Evolutionary conservation across 2,797 vertebrate genomes (phyloP).

Genomic region (Emydoidea blandingii): DNA sequence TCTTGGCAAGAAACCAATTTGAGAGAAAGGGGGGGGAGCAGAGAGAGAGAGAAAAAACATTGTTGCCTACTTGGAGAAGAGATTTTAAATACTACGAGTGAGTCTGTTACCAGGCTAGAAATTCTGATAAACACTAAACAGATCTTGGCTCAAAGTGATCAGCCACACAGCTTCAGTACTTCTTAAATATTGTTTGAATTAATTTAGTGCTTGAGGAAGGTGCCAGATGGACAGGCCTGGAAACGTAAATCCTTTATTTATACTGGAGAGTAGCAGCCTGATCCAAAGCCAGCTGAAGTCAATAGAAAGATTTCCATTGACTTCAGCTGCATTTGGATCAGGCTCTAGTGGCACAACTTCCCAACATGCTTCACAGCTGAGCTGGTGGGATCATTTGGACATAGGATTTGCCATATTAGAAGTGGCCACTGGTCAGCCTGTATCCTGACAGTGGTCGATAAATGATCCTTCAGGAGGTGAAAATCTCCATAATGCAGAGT

Average conservation of each 20-base stretch:
- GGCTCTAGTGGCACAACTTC: not conserved
- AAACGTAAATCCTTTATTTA: not conserved
- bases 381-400: not conserved
- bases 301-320: not conserved
- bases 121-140: fast-evolving
- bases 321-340: not conserved
- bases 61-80: not conserved
- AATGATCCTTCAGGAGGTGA: not conserved
- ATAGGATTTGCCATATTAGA: not conserved
- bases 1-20: not conserved
- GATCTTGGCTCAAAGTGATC: not conserved
- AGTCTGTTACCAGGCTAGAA: not conserved
- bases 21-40: not conserved
- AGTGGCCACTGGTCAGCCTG: not conserved
- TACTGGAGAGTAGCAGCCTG: not conserved
- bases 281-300: not conserved
- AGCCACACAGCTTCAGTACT: not conserved
- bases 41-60: not conserved
- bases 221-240: not conserved
- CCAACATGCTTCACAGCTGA: not conserved
- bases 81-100: not conserved
- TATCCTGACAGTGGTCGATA: fast-evolving
- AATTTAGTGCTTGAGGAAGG: not conserved
- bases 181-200: not conserved
- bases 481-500: not conserved